Percentiles rank a stretch among this genome's conserved stretches.
These are phyloP conservation scores for Acinonyx jubatus DNA, from an alignment of 2,113 vertebrate genomes.

Conservation along the genomic window DNA sequence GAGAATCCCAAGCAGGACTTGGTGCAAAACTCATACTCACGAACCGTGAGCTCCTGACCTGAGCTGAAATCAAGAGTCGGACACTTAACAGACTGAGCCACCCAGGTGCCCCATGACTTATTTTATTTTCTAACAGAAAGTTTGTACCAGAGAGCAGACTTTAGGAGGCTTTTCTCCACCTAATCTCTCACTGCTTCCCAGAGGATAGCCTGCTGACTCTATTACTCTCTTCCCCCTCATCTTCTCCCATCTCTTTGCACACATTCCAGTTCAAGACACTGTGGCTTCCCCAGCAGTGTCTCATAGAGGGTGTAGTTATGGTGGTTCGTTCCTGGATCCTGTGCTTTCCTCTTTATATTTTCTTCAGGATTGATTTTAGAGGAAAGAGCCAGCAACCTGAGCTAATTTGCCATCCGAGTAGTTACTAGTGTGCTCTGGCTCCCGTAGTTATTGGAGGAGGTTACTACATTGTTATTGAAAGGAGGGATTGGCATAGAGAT, in stretches of 20 bases:
- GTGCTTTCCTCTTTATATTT: background rate
- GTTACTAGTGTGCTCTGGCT: background rate
- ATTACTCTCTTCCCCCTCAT: background rate
- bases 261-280: background rate
- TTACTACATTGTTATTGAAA: background rate
- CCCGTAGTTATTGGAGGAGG: background rate
- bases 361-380: background rate
- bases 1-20: too few species aligned
- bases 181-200: background rate
- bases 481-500: background rate
- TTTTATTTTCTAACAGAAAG: background rate
- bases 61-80: too few species aligned
- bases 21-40: too few species aligned
- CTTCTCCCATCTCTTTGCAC: background rate
- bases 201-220: background rate
- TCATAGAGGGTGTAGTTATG: background rate
- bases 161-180: background rate
- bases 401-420: background rate
- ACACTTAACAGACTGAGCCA: too few species aligned
- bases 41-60: too few species aligned
- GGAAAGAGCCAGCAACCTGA: background rate
- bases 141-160: background rate
- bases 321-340: background rate
- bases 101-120: background rate
- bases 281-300: background rate